These are phyloP conservation scores for Oreonectes daqikongensis DNA, from an alignment of 2,797 vertebrate genomes.

Conservation along the genomic window DNA sequence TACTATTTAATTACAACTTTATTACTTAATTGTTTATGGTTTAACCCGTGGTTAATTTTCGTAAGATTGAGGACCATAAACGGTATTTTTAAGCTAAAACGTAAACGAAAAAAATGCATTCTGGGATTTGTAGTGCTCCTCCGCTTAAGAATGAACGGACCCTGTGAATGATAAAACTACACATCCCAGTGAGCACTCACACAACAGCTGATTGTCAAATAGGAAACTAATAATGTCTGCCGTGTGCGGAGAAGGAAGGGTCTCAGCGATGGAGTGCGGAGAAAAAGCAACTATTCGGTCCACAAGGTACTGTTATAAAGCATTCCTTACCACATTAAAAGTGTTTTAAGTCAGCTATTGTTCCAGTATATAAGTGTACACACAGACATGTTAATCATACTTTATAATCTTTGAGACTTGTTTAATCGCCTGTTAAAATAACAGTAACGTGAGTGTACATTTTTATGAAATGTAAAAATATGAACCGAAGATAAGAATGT, in stretches of 20 bases:
- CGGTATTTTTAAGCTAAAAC: neutral
- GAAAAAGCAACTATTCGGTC: constrained; percentile 67
- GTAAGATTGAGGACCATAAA: neutral
- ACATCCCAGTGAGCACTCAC: constrained; percentile 61
- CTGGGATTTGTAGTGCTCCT: constrained; percentile 65
- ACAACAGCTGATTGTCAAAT: constrained; percentile 73
- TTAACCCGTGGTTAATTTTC: neutral
- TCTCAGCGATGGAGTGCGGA: constrained; percentile 74
- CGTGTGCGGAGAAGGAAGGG: constrained; percentile 67
- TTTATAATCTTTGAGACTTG: no score
- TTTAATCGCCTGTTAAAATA: no score
- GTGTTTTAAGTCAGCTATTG: neutral
- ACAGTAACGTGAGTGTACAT: neutral
- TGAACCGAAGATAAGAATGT: no score
- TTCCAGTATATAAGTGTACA: neutral
- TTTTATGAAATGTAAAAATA: neutral
- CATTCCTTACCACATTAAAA: neutral
- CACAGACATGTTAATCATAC: neutral
- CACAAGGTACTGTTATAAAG: constrained; percentile 64
- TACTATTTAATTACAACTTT: no score
- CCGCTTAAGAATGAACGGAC: fast-evolving
- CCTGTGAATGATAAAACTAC: constrained; percentile 50
- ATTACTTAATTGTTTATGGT: no score
- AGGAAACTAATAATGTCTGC: constrained; percentile 66
- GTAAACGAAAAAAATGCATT: constrained; percentile 40